Percentiles rank a stretch among this genome's conserved stretches.
Evolutionary conservation across 2,113 vertebrate genomes (phyloP).

Genomic region (Dendrocopos noguchii): DNA sequence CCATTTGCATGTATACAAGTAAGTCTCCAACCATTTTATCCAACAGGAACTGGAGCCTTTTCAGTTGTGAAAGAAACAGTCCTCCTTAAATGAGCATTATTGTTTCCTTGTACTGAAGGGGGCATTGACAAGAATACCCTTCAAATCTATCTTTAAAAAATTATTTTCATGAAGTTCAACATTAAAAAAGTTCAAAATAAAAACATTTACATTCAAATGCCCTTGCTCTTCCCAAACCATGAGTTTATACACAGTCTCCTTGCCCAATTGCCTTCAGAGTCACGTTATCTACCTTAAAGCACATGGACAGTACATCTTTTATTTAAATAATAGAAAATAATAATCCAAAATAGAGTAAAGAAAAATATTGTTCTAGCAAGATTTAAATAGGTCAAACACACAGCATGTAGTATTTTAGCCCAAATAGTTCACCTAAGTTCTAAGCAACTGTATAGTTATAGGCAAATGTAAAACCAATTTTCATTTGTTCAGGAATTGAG

Average conservation of each 20-base stretch:
- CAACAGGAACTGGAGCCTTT: neutral
- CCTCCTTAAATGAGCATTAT: neutral
- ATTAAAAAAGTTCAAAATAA: neutral
- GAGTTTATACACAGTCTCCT: neutral
- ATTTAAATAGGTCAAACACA: neutral
- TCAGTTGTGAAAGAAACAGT: neutral
- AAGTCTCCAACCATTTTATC: neutral
- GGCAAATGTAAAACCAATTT: neutral
- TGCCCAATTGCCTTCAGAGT: neutral
- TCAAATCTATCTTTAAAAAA: neutral
- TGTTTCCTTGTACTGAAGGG: neutral
- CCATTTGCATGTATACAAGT: neutral
- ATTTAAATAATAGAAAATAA: neutral
- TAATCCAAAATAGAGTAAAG: neutral
- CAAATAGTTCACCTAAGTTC: neutral
- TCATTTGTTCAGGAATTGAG: neutral
- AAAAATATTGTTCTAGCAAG: neutral
- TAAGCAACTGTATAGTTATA: neutral
- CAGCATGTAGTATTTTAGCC: neutral
- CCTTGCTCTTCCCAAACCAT: neutral
- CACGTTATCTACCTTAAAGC: neutral
- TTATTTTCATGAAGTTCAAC: neutral
- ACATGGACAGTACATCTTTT: neutral
- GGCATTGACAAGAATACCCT: neutral
- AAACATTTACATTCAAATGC: neutral